These are phyloP conservation scores for Morus bassanus DNA, from an alignment of 2,797 vertebrate species.

Conservation along the genomic window DNA sequence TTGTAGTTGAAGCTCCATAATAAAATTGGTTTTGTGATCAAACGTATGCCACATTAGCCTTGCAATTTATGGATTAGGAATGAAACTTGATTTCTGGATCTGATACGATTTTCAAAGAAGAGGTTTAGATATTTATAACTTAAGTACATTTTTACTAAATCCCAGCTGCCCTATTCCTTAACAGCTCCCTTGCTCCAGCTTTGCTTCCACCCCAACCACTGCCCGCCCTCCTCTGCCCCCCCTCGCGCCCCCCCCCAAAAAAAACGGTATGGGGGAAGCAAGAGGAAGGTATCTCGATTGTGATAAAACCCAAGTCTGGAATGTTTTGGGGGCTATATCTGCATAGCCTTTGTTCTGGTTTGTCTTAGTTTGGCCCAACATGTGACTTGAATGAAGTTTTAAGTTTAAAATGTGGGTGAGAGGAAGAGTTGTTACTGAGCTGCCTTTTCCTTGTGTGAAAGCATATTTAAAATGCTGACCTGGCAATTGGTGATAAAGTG, in stretches of 20 bases:
- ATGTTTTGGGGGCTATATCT: background rate
- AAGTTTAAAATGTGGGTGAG: background rate
- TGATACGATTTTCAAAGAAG: background rate
- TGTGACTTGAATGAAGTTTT: background rate
- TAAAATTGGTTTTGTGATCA: background rate
- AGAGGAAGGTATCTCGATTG: background rate
- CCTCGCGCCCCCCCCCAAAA: too few species aligned
- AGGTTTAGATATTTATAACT: background rate
- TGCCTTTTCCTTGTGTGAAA: background rate
- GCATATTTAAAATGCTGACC: background rate
- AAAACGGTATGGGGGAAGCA: background rate
- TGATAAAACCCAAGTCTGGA: background rate
- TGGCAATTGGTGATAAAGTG: background rate
- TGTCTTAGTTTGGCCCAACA: background rate
- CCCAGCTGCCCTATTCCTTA: background rate
- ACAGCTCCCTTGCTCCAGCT: background rate
- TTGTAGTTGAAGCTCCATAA: background rate
- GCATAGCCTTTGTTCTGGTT: background rate
- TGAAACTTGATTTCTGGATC: background rate
- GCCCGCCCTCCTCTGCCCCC: accelerated
- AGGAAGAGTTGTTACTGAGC: background rate
- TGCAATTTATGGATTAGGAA: background rate
- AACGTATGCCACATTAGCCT: background rate
- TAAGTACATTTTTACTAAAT: background rate
- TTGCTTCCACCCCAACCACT: background rate